phyloP scores from a whole-genome alignment of 35 echinoderm and acorn worm species.

The Diadema setosum region DNA sequence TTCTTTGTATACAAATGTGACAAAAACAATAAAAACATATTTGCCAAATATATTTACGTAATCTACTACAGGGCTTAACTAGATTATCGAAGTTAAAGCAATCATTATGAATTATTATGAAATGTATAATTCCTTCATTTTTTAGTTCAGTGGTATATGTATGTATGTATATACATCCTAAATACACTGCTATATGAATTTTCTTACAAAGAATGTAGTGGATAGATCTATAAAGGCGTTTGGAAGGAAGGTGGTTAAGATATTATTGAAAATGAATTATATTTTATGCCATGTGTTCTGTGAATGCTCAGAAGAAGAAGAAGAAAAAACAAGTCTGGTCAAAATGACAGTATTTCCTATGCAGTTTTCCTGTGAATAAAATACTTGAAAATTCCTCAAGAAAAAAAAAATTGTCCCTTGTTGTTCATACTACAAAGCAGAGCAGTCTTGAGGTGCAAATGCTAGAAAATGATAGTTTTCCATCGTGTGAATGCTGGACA shows the following conservation, averaged over 20 bases:
- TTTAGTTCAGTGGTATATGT: too few relatives aligned
- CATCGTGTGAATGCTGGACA: too few relatives aligned
- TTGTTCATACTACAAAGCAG: background rate
- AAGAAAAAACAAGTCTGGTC: too few relatives aligned
- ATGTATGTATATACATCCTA: background rate
- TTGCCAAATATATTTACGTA: background rate
- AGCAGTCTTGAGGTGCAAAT: background rate
- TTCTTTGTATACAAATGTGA: background rate
- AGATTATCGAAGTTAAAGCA: too few relatives aligned
- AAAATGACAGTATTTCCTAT: conserved; percentile 3
- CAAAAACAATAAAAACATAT: background rate
- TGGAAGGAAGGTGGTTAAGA: background rate
- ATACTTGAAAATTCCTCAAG: background rate
- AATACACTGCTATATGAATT: conserved; percentile 1
- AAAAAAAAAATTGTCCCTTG: background rate
- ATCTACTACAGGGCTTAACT: background rate
- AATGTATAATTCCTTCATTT: background rate
- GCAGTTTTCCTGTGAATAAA: conserved; percentile 10
- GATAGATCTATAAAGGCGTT: background rate
- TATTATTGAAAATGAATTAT: background rate
- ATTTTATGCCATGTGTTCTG: background rate
- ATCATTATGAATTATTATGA: too few relatives aligned
- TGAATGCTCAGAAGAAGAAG: background rate
- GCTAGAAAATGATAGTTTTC: too few relatives aligned
- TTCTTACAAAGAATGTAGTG: background rate